Evolutionary conservation across 2,797 vertebrate genomes (phyloP), one percentile per base, ranked within the genome.

Genomic region (Gouania willdenowi): DNA sequence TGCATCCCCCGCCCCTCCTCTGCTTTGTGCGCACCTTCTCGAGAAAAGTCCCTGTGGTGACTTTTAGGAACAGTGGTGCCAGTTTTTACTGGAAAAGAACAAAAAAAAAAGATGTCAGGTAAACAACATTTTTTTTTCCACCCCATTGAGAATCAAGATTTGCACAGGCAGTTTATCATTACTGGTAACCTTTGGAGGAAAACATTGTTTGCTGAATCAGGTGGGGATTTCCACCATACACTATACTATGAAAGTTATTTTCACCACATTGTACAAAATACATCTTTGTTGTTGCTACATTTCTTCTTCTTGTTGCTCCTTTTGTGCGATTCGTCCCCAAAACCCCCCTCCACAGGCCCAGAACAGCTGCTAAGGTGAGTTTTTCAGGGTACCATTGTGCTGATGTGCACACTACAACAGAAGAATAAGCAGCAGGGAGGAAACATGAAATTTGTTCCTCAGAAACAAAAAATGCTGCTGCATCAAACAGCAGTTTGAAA

Each of bases 11-110:
- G 93, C 68, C 88, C 68, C 41, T 92, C 91, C 39, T 73, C 82
- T 6, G 87, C 92, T 77, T 79, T 90, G 51, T 92, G 89, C 40
- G 91, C 91, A 34, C 87, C 92, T 67, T 95, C 95, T 69, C 84
- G 88, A 39, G 92, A 94, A 58, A 95, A 70, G 11, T 95, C 93
- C 72, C 82, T 89, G 1, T 92, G 32, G 26, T 80, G 91, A 60
- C 84, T 90, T 50, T 83, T 93, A 14, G 89, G 87, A 43, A 94
- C 92, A 0, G 11, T 66, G 43, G 77, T 55, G 40, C 46, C 72
- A 13, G 85, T 56, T 82, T 92, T 95, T 52, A 84, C 95, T 98
- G 36, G 5, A 41, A 45, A 62, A 29, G 38, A 46, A 3, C 31
- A 26, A 48, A 50, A 11, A 41, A 21, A 49, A 26, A 1, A 50